A percentile compares a stretch with the other conserved stretches of the same genome.
These are phyloP conservation scores for Palaemon carinicauda DNA, from an alignment of 1,140 invertebrate genomes.

Conservation along the genomic window DNA sequence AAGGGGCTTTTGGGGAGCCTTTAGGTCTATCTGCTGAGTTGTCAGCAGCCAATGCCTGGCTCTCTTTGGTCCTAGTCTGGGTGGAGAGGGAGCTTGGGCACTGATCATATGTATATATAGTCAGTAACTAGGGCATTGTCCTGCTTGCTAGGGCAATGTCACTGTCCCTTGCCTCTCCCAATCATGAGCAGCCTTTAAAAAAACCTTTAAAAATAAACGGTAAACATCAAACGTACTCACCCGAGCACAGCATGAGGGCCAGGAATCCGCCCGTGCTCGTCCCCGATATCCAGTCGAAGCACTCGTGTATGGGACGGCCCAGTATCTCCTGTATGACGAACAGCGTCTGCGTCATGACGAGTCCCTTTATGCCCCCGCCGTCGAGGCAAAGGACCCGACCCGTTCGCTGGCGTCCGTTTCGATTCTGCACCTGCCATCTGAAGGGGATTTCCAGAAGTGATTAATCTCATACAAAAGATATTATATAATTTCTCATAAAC, in stretches of 20 bases:
- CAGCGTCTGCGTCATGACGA: constrained; percentile 86
- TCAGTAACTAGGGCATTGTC: too few relatives aligned
- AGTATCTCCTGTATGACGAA: constrained; percentile 77
- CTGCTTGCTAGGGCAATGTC: too few relatives aligned
- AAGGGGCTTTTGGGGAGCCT: too few relatives aligned
- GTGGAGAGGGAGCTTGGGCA: too few relatives aligned
- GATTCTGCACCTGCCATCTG: constrained; percentile 64
- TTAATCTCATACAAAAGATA: constrained; percentile 32
- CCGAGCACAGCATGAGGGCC: constrained; percentile 69
- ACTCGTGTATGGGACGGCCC: constrained; percentile 75
- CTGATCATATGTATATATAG: too few relatives aligned
- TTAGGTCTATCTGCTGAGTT: too few relatives aligned
- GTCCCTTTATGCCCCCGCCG: constrained; percentile 91
- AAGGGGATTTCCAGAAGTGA: constrained; percentile 69
- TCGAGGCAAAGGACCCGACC: constrained; percentile 82
- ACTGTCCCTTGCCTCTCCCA: too few relatives aligned
- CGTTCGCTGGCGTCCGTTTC: constrained; percentile 65
- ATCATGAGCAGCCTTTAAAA: too few relatives aligned
- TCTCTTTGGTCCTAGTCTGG: too few relatives aligned
- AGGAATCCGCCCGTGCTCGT: constrained; percentile 97
- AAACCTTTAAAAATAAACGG: too few relatives aligned
- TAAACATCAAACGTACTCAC: too few relatives aligned
- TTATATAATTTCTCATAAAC: not conserved
- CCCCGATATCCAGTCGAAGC: constrained; percentile 98
- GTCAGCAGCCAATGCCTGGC: too few relatives aligned